These are phyloP conservation scores for Notarius quadriscutis DNA, from an alignment of 2,113 vertebrate species.

Conservation along the genomic window DNA sequence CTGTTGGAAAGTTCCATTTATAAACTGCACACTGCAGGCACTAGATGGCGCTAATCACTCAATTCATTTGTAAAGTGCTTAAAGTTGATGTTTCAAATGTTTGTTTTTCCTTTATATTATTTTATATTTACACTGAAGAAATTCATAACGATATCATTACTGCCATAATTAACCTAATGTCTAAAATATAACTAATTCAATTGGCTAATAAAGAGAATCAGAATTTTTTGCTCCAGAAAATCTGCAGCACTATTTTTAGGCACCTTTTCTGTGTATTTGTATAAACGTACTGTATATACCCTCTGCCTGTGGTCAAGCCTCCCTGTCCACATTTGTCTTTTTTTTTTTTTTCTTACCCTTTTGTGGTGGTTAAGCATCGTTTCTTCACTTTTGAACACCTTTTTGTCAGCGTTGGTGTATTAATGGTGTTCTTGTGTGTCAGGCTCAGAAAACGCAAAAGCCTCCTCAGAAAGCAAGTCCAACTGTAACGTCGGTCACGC, in stretches of 20 bases:
- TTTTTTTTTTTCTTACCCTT: not conserved
- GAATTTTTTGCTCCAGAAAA: too few species aligned
- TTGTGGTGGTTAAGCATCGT: not conserved
- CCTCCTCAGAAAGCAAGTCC: conserved; percentile 90
- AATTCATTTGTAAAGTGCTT: not conserved
- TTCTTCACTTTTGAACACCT: not conserved
- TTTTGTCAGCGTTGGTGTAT: not conserved
- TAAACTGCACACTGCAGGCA: not conserved
- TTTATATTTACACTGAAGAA: not conserved
- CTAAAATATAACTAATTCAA: not conserved
- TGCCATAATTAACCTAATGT: not conserved
- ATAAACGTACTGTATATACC: not conserved
- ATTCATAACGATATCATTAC: too few species aligned
- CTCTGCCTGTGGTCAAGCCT: not conserved
- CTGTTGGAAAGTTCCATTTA: not conserved
- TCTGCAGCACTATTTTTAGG: not conserved
- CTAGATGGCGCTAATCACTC: not conserved
- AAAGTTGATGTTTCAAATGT: too few species aligned
- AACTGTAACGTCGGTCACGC: conserved; percentile 80
- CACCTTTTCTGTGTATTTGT: not conserved
- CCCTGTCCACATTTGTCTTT: not conserved
- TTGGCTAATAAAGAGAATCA: too few species aligned
- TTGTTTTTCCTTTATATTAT: too few species aligned
- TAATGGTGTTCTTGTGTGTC: conserved; percentile 12
- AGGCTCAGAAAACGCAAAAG: conserved; percentile 96